These are phyloP conservation scores for Platysternon megacephalum DNA, from an alignment of 2,113 vertebrate genomes.

Conservation along the genomic window DNA sequence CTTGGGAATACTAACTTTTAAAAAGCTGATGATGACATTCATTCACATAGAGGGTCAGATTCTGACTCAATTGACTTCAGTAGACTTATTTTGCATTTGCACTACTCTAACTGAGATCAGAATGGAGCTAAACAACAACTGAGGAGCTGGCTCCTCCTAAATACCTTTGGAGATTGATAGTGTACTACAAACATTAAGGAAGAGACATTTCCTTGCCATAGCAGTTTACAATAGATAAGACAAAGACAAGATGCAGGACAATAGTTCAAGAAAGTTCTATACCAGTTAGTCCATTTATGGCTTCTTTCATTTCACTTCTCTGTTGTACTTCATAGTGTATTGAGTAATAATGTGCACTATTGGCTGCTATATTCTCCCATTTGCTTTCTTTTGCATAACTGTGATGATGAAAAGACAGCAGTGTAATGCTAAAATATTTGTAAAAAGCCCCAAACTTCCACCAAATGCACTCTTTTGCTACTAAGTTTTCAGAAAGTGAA, in stretches of 20 bases:
- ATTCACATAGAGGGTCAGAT: neutral
- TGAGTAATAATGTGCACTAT: neutral
- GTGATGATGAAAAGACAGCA: neutral
- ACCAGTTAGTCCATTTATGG: neutral
- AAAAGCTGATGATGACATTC: neutral
- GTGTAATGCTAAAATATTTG: neutral
- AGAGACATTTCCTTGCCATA: neutral
- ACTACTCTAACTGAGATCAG: neutral
- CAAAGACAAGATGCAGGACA: neutral
- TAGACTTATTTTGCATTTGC: neutral
- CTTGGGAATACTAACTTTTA: neutral
- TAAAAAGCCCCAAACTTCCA: neutral
- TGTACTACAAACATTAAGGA: neutral
- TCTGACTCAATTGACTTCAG: neutral
- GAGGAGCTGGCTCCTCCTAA: neutral
- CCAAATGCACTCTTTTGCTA: neutral
- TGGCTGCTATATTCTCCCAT: neutral
- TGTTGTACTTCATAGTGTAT: neutral
- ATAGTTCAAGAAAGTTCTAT: neutral
- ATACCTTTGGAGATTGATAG: neutral
- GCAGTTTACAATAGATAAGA: neutral
- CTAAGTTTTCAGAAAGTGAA: neutral
- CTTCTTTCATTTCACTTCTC: neutral
- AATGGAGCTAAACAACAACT: neutral
- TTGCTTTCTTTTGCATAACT: neutral